Percentiles rank a stretch among this genome's conserved stretches.
These are phyloP conservation scores for Acipenser oxyrinchus DNA, from an alignment of 2,797 vertebrate species.

Conservation along the genomic window DNA sequence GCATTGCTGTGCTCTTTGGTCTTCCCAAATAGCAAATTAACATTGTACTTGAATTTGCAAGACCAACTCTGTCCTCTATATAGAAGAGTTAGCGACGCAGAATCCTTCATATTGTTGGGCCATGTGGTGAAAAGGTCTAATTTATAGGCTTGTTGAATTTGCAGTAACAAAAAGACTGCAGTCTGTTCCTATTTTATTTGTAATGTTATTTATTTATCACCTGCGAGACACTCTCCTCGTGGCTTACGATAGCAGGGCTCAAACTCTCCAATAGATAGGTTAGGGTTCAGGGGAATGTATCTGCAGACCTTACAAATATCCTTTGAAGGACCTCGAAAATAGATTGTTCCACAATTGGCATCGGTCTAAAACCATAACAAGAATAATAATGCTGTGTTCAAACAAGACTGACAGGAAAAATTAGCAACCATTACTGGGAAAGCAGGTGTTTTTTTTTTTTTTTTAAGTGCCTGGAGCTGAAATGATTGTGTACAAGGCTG, in stretches of 20 bases:
- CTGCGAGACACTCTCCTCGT: neutral
- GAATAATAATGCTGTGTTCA: conserved; percentile 75
- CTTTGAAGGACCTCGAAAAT: conserved; percentile 64
- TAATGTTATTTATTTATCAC: no score
- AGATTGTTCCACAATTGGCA: conserved; percentile 65
- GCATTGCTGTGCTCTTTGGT: no score
- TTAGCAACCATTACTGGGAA: conserved; percentile 74
- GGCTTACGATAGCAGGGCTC: neutral
- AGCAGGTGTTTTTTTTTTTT: conserved; percentile 75
- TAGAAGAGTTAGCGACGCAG: no score
- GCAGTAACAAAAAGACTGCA: no score
- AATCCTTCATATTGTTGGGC: no score
- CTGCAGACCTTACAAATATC: conserved; percentile 35
- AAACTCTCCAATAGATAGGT: neutral
- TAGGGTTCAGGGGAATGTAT: conserved; percentile 60
- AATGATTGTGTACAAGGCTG: conserved; percentile 71
- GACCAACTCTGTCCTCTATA: no score
- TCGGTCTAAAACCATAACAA: conserved; percentile 50
- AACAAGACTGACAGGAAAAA: conserved; percentile 84
- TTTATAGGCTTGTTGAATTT: no score
- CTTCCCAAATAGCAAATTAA: no score
- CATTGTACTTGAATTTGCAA: no score
- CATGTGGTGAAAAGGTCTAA: no score
- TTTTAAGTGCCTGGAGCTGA: conserved; percentile 63
- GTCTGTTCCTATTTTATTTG: no score